Conservation (phyloP, 2,797 vertebrate genomes). For the Morus bassanus region DNA sequence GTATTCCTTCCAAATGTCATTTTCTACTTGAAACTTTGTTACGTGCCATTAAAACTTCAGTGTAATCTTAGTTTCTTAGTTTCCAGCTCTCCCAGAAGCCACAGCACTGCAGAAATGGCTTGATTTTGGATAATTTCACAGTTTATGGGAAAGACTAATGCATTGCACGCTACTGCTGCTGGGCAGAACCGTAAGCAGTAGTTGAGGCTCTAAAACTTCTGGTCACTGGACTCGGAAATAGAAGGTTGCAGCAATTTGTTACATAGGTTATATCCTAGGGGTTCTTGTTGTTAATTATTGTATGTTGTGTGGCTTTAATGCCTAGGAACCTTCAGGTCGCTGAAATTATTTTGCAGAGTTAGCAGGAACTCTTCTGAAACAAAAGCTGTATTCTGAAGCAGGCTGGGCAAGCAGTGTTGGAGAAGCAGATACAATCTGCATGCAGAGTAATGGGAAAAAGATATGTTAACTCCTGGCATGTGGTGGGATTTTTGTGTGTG, state of each 20-base stretch:
- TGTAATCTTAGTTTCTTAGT: not conserved
- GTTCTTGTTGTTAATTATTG: not conserved
- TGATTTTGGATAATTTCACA: not conserved
- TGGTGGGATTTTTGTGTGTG: not conserved
- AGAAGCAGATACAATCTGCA: not conserved
- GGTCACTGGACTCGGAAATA: fast-evolving
- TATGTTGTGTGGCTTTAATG: not conserved
- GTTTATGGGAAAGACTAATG: not conserved
- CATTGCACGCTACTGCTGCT: not conserved
- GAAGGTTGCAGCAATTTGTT: not conserved
- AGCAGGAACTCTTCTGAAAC: not conserved
- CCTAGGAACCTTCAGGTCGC: not conserved
- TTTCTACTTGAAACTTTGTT: not conserved
- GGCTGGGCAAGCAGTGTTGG: not conserved
- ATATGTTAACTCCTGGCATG: not conserved
- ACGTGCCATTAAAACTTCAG: not conserved
- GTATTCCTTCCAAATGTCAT: not conserved
- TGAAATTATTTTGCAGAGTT: not conserved
- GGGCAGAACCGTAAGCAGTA: not conserved
- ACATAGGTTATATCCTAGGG: not conserved
- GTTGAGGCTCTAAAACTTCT: not conserved
- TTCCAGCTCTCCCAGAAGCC: not conserved
- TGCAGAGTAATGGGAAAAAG: not conserved
- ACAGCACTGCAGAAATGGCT: not conserved
- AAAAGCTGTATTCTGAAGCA: not conserved